These are phyloP conservation scores for Aphodius granarius DNA, from an alignment of 2,888 invertebrate genomes.

Conservation along the genomic window DNA sequence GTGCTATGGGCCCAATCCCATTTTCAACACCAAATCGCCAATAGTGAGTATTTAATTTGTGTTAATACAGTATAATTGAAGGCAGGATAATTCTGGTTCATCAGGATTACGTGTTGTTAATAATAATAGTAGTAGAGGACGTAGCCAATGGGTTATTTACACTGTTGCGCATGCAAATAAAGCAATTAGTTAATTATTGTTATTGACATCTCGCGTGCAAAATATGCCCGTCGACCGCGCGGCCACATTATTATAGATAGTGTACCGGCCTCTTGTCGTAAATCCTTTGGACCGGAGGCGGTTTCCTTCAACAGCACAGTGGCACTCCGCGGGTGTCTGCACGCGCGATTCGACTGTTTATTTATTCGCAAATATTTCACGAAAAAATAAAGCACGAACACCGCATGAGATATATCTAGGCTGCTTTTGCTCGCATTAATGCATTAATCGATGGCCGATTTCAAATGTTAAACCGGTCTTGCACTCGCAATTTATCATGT, in stretches of 20 bases:
- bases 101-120: background rate
- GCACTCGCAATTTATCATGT: background rate
- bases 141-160: background rate
- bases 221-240: constrained; percentile 21
- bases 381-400: background rate
- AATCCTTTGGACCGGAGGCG: constrained; percentile 32
- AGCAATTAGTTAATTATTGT: constrained; percentile 55
- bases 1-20: too few relatives aligned
- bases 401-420: background rate
- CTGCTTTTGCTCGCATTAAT: background rate
- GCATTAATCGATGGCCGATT: background rate
- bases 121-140: background rate
- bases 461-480: background rate
- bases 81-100: background rate
- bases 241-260: constrained; percentile 4
- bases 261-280: constrained; percentile 34
- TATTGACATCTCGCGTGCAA: constrained; percentile 54
- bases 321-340: constrained; percentile 47
- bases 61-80: too few relatives aligned
- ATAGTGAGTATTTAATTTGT: background rate
- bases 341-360: constrained; percentile 6
- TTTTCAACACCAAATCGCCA: background rate
- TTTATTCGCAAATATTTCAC: constrained; percentile 5
- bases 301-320: constrained; percentile 41
- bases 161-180: constrained; percentile 44